A percentile compares a stretch with the other conserved stretches of the same genome.
These are phyloP conservation scores for Lates calcarifer DNA, from an alignment of 2,113 vertebrate species.

Conservation along the genomic window DNA sequence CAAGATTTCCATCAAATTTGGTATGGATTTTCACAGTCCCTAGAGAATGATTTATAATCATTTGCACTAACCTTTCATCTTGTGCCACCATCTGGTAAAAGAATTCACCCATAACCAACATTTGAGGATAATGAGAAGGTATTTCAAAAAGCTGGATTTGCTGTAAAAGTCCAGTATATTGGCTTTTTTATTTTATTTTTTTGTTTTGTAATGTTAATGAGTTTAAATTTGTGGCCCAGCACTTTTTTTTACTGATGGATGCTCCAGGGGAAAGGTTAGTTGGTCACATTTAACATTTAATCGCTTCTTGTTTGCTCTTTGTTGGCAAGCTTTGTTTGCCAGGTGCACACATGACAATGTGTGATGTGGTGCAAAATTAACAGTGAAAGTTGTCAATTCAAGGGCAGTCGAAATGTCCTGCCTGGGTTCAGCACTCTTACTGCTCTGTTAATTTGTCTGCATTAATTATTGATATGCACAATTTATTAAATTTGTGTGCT, in stretches of 20 bases:
- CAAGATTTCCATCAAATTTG: slow-evolving; percentile 46
- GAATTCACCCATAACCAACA: not conserved
- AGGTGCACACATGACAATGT: not conserved
- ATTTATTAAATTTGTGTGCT: slow-evolving; percentile 14
- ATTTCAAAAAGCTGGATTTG: not conserved
- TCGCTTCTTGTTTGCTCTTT: slow-evolving; percentile 6
- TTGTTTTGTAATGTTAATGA: not conserved
- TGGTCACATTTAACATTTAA: not conserved
- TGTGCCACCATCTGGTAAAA: slow-evolving; percentile 25
- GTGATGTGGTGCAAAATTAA: slow-evolving; percentile 8
- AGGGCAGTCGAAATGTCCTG: slow-evolving; percentile 23
- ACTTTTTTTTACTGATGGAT: not conserved
- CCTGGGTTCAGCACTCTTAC: not conserved
- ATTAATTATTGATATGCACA: slow-evolving; percentile 39
- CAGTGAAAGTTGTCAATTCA: not conserved
- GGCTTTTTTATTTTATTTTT: not conserved
- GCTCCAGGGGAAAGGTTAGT: not conserved
- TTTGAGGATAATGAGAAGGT: slow-evolving; percentile 7
- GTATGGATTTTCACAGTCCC: slow-evolving; percentile 43
- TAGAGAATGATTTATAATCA: slow-evolving; percentile 39
- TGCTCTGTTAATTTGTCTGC: slow-evolving; percentile 12
- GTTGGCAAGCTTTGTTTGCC: not conserved
- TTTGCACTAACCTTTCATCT: slow-evolving; percentile 30
- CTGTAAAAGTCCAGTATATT: not conserved
- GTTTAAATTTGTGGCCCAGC: not conserved